Base-by-base conservation (phyloP, 2,797 vertebrate genomes). In the Sparidentex hasta region DNA sequence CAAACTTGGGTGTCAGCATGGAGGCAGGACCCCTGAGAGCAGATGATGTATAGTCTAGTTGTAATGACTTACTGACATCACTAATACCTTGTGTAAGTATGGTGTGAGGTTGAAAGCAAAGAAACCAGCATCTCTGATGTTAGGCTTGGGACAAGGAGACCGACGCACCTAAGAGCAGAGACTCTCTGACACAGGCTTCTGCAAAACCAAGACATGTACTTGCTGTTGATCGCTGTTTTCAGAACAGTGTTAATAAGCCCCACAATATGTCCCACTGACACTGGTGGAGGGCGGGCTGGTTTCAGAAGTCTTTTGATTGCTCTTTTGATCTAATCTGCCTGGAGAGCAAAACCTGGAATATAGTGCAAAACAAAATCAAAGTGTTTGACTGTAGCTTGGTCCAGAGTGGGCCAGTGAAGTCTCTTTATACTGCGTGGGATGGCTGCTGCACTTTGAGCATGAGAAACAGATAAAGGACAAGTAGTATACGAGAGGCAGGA, bases 381-480 rank as follows among this genome's bases (percentile, higher is more conserved):
- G n/a, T 43, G 47, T 21, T 21, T 55, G 41, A 44, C 43, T 43
- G 21, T 21, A 18, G 20, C n/a, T 38, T n/a, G 23, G 29, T 29
- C 52, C 25, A 21, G 38, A 46, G n/a, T 8, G 8, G 33, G 0
- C 33, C 33, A 38, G 33, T 38, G 8, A 38, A 38, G 33, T 38
- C 33, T 38, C 17, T 16, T 43, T 43, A 44, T 25, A 44, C 46
- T 50, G 43, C 12, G 43, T 58, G 51, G 21, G 43, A 50, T 21
- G 27, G 7, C 21, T 63, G 29, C 70, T 50, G 27, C 48, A 48
- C 27, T 59, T 66, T 54, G 58, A 5, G 48, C n/a, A 18, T 38
- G 20, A 52, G 21, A 63, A 51, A 63, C 21, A 57, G 44, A 65
- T 66, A 50, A 54, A 63, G n/a, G 27, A 73, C n/a, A 5, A n/a